Evolutionary conservation across 2,113 vertebrate genomes (phyloP), one percentile per base, ranked within the genome.

Genomic region (Myiagra hebetior): DNA sequence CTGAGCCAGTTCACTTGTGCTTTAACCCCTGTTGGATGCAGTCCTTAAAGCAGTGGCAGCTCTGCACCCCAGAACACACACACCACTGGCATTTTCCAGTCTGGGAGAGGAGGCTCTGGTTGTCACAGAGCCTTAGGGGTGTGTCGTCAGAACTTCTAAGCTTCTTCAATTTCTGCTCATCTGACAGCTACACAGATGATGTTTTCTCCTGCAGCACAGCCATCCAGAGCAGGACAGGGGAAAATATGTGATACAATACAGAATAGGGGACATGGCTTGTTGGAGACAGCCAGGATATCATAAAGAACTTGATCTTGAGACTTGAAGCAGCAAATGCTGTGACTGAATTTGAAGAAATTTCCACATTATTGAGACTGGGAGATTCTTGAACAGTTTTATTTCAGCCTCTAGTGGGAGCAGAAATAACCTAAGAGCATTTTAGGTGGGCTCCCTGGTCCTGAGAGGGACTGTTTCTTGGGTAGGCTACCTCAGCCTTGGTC

Each of bases 251-350:
- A 26, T 55, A 9, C 4, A 35, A 16, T 12, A 15, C 21, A 31
- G 35, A 41, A 16, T 0, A 33, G 35, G 30, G 39, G 19, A 47
- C 3, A 0, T 26, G n/a, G 35, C 44, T n/a, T 2, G 4, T 21
- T 46, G 68, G 33, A 59, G 64, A 47, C 46, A 33, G 7, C 23
- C 18, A 39, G 39, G 10, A 2, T 70, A 2, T 39, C 14, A 0
- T 16, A 10, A 50, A 39, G 52, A 76, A 21, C 23, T 55, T 84
- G 30, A 60, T 37, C 24, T 76, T 31, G 47, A 69, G n/a, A 16
- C 47, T 47, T 41, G 30, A 69, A 63, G 63, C 27, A 76, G 4
- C n/a, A 31, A 41, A 28, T 62, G 41, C n/a, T 76, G 63, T 1
- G 15, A 20, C 31, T 63, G 22, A 60, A 30, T 53, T 46, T 22